These are phyloP conservation scores for Xestia rhomboidea DNA, from an alignment of 2,888 invertebrate species.

Conservation along the genomic window DNA sequence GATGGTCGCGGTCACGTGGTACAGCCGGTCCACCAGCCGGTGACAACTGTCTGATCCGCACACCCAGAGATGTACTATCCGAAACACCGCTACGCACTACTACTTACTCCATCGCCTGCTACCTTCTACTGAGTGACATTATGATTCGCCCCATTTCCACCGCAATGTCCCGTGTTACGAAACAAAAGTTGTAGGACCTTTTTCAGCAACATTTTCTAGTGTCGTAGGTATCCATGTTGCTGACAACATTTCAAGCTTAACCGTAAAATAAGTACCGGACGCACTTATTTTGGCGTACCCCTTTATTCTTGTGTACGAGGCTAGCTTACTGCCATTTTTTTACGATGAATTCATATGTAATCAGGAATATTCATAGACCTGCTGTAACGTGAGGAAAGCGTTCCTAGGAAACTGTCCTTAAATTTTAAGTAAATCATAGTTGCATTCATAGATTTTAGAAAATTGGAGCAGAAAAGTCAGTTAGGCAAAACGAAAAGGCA, in stretches of 20 bases:
- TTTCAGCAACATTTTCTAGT: not conserved
- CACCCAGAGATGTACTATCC: constrained; percentile 70
- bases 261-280: not conserved
- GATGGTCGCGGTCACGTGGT: constrained; percentile 77
- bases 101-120: not conserved
- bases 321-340: not conserved
- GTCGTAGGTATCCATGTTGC: not conserved
- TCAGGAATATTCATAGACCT: not conserved
- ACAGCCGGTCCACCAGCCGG: constrained; percentile 81
- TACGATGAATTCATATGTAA: not conserved
- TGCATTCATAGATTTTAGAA: not conserved
- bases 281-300: not conserved
- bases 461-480: not conserved
- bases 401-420: not conserved
- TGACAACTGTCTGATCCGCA: constrained; percentile 86
- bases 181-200: not conserved
- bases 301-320: not conserved
- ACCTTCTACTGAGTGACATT: not conserved
- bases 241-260: not conserved
- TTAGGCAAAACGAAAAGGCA: too few species aligned
- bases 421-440: not conserved
- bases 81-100: constrained; percentile 36
- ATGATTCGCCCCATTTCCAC: not conserved
- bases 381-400: not conserved
- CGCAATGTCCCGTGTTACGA: not conserved